Evolutionary conservation across 2,888 invertebrate genomes (phyloP).

Genomic region (Clistopyga incitator): DNA sequence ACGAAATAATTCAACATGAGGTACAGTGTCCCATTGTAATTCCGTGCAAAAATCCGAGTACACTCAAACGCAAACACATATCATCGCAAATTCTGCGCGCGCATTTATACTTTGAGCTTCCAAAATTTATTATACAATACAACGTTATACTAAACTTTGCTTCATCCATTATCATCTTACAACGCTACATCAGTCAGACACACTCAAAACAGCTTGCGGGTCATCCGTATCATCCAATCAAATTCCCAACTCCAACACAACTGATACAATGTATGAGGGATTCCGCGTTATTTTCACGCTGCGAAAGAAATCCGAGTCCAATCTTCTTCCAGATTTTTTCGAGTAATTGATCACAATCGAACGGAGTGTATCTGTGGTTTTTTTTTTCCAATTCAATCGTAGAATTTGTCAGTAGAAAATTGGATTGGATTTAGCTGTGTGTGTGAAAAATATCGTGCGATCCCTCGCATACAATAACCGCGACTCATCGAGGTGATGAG

Average conservation of each 20-base stretch:
- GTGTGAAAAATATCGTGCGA: too few species aligned
- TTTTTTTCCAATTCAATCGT: too few species aligned
- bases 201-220: constrained; percentile 4
- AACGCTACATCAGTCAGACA: constrained; percentile 3
- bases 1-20: not conserved
- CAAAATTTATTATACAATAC: constrained; percentile 59
- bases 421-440: too few species aligned
- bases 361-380: too few species aligned
- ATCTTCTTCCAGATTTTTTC: too few species aligned
- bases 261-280: not conserved
- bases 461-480: not conserved
- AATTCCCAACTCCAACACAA: not conserved
- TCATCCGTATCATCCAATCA: not conserved
- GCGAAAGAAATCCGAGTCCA: too few species aligned
- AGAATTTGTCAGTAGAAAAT: too few species aligned
- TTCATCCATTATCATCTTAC: constrained; percentile 27
- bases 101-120: constrained; percentile 63
- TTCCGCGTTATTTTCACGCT: too few species aligned
- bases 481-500: not conserved
- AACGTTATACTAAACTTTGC: constrained; percentile 38
- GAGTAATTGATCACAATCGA: too few species aligned
- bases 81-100: constrained; percentile 16
- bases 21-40: constrained; percentile 10
- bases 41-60: constrained; percentile 7
- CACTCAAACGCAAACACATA: constrained; percentile 31